Evolutionary conservation across 2,888 invertebrate genomes (phyloP).

Genomic region (Anticlea derivata): DNA sequence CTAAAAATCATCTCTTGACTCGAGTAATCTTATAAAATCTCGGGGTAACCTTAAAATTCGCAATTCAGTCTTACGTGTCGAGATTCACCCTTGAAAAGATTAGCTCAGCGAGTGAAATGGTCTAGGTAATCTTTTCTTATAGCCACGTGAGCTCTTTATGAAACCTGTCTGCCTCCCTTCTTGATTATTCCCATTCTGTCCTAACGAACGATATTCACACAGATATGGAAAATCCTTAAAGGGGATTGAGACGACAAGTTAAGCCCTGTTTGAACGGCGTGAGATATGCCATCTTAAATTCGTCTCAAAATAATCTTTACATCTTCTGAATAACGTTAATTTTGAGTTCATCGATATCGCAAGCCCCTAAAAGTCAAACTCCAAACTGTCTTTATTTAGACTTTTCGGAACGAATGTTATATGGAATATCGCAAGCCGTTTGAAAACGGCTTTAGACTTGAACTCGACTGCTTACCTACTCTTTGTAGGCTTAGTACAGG

Average conservation of each 20-base stretch:
- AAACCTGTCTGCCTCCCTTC: constrained; percentile 15
- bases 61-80: constrained; percentile 23
- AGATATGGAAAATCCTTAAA: constrained; percentile 5
- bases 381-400: too few relatives aligned
- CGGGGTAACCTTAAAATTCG: constrained; percentile 24
- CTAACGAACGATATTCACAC: constrained; percentile 21
- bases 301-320: too few relatives aligned
- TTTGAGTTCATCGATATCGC: too few relatives aligned
- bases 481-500: too few relatives aligned
- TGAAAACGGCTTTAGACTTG: too few relatives aligned
- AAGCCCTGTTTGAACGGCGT: too few relatives aligned
- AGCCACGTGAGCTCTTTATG: constrained; percentile 31
- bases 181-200: constrained; percentile 24
- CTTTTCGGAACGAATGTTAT: too few relatives aligned
- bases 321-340: too few relatives aligned
- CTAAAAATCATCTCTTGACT: constrained; percentile 3
- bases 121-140: constrained; percentile 34
- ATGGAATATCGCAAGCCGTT: too few relatives aligned
- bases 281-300: too few relatives aligned
- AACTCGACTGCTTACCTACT: too few relatives aligned
- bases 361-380: too few relatives aligned
- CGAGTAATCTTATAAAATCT: constrained; percentile 11
- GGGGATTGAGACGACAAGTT: background rate
- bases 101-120: constrained; percentile 27
- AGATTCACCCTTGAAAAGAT: constrained; percentile 26